Evolutionary conservation across 2,797 vertebrate genomes (phyloP).

Genomic region (Sphenopsis melanotis): DNA sequence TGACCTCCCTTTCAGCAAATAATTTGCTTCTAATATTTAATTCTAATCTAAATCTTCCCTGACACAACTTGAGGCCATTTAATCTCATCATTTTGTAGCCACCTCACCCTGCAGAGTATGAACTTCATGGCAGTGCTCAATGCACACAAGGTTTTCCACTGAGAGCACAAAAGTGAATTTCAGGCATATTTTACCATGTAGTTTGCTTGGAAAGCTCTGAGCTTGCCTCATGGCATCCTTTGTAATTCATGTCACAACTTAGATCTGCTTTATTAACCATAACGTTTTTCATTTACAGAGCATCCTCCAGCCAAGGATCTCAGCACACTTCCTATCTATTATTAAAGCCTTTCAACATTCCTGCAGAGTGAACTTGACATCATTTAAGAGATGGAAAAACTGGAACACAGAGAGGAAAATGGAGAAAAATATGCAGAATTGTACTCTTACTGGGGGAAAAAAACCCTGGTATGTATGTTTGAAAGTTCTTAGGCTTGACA

Average conservation of each 20-base stretch:
- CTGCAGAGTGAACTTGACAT: neutral
- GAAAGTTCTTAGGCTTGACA: neutral
- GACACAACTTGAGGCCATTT: neutral
- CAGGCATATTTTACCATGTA: neutral
- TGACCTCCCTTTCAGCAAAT: neutral
- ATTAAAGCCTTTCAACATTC: neutral
- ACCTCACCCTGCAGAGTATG: neutral
- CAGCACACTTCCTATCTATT: neutral
- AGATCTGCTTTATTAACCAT: neutral
- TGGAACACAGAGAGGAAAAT: neutral
- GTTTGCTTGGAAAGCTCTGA: neutral
- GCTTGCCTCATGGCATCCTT: neutral
- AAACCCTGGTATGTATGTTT: neutral
- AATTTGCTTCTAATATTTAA: neutral
- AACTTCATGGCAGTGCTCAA: neutral
- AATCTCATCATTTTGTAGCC: neutral
- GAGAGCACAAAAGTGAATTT: neutral
- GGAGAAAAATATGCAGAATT: neutral
- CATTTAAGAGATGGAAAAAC: neutral
- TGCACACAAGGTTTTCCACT: neutral
- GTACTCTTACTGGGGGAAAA: fast-evolving
- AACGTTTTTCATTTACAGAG: neutral
- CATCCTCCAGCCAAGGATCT: neutral
- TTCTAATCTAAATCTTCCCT: neutral
- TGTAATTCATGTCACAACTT: neutral